Conservation (phyloP, 2,113 vertebrate genomes). For the Trochalopteron elliotii region DNA sequence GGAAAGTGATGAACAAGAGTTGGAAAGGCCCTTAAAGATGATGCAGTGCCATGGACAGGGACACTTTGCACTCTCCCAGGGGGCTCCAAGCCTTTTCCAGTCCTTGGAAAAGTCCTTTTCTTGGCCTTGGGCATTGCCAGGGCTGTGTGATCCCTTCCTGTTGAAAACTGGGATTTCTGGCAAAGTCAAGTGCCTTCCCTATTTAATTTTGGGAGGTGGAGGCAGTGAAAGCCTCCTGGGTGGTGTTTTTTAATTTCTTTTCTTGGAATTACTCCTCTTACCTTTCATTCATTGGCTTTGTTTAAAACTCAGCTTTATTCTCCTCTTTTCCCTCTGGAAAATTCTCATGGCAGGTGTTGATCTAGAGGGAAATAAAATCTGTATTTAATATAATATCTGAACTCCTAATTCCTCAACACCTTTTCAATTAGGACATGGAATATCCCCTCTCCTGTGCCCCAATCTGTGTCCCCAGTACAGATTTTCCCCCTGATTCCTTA, state of each 20-base stretch:
- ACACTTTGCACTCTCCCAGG: not conserved
- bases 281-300: not conserved
- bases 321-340: not conserved
- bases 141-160: not conserved
- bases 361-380: not conserved
- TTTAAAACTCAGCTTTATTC: not conserved
- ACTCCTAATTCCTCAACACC: not conserved
- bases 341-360: not conserved
- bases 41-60: not conserved
- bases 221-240: not conserved
- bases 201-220: not conserved
- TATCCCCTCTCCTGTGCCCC: not conserved
- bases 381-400: not conserved
- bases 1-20: too few species aligned
- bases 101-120: too few species aligned
- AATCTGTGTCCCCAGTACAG: accelerated
- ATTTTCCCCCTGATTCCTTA: not conserved
- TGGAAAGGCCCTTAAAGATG: not conserved
- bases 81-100: not conserved
- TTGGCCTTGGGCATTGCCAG: not conserved
- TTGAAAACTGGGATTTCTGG: not conserved
- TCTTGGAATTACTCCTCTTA: not conserved
- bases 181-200: too few species aligned
- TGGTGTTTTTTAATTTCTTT: not conserved
- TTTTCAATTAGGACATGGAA: not conserved